Base-by-base conservation (phyloP, 2,797 vertebrate species). In the Acrossocheilus wenchowensis region DNA sequence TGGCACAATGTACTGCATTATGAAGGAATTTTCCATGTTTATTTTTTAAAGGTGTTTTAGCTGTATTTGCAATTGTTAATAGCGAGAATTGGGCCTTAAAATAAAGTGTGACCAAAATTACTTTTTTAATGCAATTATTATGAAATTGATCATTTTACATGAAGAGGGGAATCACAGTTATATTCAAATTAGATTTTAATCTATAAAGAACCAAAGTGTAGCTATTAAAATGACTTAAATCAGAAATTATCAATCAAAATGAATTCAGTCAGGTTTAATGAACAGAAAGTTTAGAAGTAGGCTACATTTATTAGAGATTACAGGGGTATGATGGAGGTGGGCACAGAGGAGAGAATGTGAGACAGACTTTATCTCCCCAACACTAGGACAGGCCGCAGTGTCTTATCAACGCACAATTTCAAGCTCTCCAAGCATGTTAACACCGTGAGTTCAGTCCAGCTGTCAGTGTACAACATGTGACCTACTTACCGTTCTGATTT, bases 351-450 rank as follows among this genome's bases (percentile, higher is more conserved):
- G 21, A 81, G 68, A 85, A 77, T 64, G 71, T 68, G 83, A 43
- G 80, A 54, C 52, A 71, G 23, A 41, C 66, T 69, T 91, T 93
- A 93, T 93, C 90, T 86, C 57, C 8, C 23, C 57, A 48, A 48
- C 23, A 30, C 71, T 77, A 57, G 21, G n/a, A 73, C 86, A 80
- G 68, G 88, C 81, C 81, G 89, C 78, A 78, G 83, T 85, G 86
- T 87, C 88, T 91, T 93, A 94, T 93, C 92, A 86, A 64, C 64
- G 75, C 74, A 90, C 81, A 72, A 82, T 84, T 87, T 84, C 81
- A 91, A 90, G 92, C 88, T 86, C 74, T 82, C 57, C 86, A 87
- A 91, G 39, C 78, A 74, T 90, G 87, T 89, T 81, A 85, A 90
- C 89, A 85, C 82, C 68, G 23, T 71, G 62, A 12, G 75, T 78